Evolutionary conservation across 1,140 invertebrate genomes (phyloP).

Genomic region (Lethocerus indicus): DNA sequence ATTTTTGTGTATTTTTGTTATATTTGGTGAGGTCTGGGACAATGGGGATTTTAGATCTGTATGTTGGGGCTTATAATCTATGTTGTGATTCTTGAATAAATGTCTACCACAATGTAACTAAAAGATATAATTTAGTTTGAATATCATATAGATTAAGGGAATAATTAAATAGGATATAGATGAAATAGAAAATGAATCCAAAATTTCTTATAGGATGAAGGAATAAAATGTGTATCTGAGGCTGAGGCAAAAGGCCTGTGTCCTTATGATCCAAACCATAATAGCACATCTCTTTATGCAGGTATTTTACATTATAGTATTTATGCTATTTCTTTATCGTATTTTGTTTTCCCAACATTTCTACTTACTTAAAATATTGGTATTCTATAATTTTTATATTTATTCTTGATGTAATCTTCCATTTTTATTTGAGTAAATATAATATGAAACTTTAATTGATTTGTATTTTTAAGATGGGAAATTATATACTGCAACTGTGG

Average conservation of each 20-base stretch:
- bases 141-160: not conserved
- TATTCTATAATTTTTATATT: not conserved
- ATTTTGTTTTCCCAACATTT: not conserved
- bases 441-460: not conserved
- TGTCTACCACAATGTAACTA: no score
- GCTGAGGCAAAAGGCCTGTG: slow-evolving; percentile 70
- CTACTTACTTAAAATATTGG: not conserved
- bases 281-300: slow-evolving; percentile 72
- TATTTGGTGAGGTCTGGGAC: no score
- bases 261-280: slow-evolving; percentile 85
- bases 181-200: not conserved
- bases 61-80: no score
- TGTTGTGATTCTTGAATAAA: no score
- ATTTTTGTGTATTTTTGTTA: no score
- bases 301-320: slow-evolving; percentile 14
- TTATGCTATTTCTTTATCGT: not conserved
- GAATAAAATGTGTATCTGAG: slow-evolving; percentile 31
- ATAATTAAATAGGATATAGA: not conserved
- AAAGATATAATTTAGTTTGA: no score
- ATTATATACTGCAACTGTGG: slow-evolving; percentile 86
- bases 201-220: not conserved
- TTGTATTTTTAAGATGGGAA: slow-evolving; percentile 48
- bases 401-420: no score
- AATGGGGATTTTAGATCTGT: no score
- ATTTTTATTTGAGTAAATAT: not conserved